Evolutionary conservation across 2,888 invertebrate species (phyloP), one percentile per base, ranked within the genome.

Genomic region (Pollenia amentaria): DNA sequence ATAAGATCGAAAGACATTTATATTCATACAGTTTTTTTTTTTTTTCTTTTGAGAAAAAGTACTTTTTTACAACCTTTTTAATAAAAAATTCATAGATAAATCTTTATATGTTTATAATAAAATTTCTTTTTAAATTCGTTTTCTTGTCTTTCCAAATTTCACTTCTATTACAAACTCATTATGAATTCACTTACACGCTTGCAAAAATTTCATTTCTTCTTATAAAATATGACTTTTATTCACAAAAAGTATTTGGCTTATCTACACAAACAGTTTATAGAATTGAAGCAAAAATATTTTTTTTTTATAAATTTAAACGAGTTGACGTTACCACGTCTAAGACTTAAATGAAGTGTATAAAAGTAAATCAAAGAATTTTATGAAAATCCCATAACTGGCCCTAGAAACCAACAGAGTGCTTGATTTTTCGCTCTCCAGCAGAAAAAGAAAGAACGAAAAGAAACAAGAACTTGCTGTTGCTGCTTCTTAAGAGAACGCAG

Each of bases 321-420:
- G 90, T 87, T 90, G 72, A 88, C 89, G 83, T 89, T 89, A 87
- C 85, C 89, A 90, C 89, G 88, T 89, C 89, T 89, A 82, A 88
- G 90, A 90, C 90, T 89, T 90, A 91, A 93, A 92, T 93, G 93
- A 92, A 89, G 89, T 89, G 89, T 90, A 90, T 89, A 89, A 90
- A 90, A 90, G 89, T 90, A 89, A 89, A 89, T 89, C 89, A 91
- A 92, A 92, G 91, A 91, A 91, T 93, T 93, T 92, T 93, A 92
- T 92, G 89, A 92, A 91, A 79, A 87, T 73, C 62, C 70, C 70
- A 65, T 69, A 65, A 73, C 44, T 73, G 57, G 67, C 55, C 42
- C 51, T 44, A 65, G 46, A 72, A 75, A 75, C 44, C 11, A 67
- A 65, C 55, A 11, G 18, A 53, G n/a, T 64, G 11, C 29, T 29